Evolutionary conservation across 2,888 invertebrate species (phyloP).

Genomic region (Camptogramma bilineatum): DNA sequence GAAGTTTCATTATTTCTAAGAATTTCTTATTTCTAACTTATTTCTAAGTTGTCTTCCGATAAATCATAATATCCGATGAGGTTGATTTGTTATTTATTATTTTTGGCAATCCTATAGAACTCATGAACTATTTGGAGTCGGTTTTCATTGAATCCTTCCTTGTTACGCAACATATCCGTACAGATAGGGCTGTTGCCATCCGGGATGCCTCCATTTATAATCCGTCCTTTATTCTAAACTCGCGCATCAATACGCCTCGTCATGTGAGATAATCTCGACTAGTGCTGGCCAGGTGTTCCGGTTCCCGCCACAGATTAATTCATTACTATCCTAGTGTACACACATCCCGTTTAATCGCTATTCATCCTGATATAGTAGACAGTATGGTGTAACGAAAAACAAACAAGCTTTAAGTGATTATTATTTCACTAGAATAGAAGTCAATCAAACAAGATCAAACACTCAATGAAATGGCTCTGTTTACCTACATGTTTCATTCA

Average conservation of each 20-base stretch:
- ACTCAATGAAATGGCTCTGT: not conserved
- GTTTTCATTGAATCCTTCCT: conserved; percentile 17
- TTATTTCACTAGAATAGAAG: not conserved
- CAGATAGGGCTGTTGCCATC: conserved; percentile 42
- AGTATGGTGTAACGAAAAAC: not conserved
- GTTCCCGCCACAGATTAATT: conserved; percentile 30
- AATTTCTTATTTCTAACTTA: not conserved
- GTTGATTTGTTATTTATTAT: not conserved
- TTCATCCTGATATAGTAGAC: conserved; percentile 9
- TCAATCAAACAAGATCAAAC: conserved; percentile 1
- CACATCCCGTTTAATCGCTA: conserved; percentile 16
- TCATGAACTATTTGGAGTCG: not conserved
- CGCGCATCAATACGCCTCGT: conserved; percentile 49
- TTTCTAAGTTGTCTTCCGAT: not conserved
- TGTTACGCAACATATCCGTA: conserved; percentile 33
- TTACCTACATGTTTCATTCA: not conserved
- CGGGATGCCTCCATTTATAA: conserved; percentile 42
- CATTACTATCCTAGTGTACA: conserved; percentile 8
- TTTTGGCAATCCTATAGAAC: not conserved
- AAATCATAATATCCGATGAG: not conserved
- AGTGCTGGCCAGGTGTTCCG: conserved; percentile 41
- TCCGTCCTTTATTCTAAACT: conserved; percentile 43
- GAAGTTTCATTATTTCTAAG: not conserved
- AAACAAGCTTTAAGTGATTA: not conserved
- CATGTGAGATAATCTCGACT: conserved; percentile 52